Evolutionary conservation across 1,140 invertebrate genomes (phyloP).

Genomic region (Polyergus mexicanus): DNA sequence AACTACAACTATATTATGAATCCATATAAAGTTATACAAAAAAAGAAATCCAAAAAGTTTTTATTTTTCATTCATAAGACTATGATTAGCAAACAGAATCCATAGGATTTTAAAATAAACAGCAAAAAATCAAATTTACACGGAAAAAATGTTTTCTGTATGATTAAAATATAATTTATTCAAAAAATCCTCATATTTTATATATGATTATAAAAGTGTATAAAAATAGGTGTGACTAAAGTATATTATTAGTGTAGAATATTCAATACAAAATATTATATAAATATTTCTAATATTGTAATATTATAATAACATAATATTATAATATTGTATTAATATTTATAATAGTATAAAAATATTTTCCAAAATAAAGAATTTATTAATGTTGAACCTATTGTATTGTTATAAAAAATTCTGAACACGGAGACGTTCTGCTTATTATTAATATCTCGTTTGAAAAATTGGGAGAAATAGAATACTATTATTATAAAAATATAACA

Average conservation of each 20-base stretch:
- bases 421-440: background rate
- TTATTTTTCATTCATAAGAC: background rate
- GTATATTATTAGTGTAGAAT: slow-evolving; percentile 22
- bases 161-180: slow-evolving; percentile 42
- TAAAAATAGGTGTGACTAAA: slow-evolving; percentile 30
- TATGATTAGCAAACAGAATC: slow-evolving; percentile 13
- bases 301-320: too few species aligned
- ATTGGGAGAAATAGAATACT: background rate
- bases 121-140: slow-evolving; percentile 15
- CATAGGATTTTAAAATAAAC: slow-evolving; percentile 11
- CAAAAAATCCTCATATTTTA: background rate
- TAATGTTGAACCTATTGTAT: slow-evolving; percentile 74
- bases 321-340: too few species aligned
- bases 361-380: slow-evolving; percentile 72
- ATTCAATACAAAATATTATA: slow-evolving; percentile 41
- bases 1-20: background rate
- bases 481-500: background rate
- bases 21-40: background rate
- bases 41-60: background rate
- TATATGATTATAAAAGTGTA: background rate
- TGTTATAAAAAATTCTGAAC: slow-evolving; percentile 75
- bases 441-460: slow-evolving; percentile 35
- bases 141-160: slow-evolving; percentile 7
- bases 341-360: too few species aligned
- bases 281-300: too few species aligned